Evolutionary conservation across 2,888 invertebrate species (phyloP), one percentile per base, ranked within the genome.

Genomic region (Augiades crinisus): DNA sequence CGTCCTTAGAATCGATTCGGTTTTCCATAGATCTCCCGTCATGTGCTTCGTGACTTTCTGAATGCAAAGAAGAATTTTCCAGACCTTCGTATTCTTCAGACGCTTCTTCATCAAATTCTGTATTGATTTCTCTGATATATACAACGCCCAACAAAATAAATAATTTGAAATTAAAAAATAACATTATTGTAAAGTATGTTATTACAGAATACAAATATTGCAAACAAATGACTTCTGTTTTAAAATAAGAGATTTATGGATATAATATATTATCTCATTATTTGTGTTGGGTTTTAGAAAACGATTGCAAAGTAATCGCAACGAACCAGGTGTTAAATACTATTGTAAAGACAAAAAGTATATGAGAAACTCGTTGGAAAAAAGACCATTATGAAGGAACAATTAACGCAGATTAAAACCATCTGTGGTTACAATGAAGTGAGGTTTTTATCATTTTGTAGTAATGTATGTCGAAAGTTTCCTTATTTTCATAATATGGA

Each of bases 31-130:
- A 19, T 53, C 54, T 63, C 5, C 19, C 44, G 12, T 61, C 58
- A 24, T 49, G 58, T 1, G 55, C 43, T 46, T 64, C 62, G 24
- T 50, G 53, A 21, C 63, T 65, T 34, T 61, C 61, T 14, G 64
- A 64, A 45, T 61, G 60, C 34, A 61, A 44, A 14, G 62, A 62
- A 1, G 55, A 41, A 31, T 43, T 59, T 16, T 46, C 50, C 5
- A 52, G 30, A 24, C 44, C 53, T 14, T 57, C 56, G 5, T 54
- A 24, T 17, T 40, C 54, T 36, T 53, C 47, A 5, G 41, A 43
- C 16, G 27, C 47, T 2, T 52, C 47, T 21, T 61, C 55, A 46
- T 58, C 56, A 36, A 55, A 46, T 43, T 60, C 58, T 27, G 51
- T 24, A 5, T 31, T 44, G 37, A 47, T 50, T 8, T 27, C n/a